These are phyloP conservation scores for Epinephelus moara DNA, from an alignment of 2,113 vertebrate genomes.

Conservation along the genomic window DNA sequence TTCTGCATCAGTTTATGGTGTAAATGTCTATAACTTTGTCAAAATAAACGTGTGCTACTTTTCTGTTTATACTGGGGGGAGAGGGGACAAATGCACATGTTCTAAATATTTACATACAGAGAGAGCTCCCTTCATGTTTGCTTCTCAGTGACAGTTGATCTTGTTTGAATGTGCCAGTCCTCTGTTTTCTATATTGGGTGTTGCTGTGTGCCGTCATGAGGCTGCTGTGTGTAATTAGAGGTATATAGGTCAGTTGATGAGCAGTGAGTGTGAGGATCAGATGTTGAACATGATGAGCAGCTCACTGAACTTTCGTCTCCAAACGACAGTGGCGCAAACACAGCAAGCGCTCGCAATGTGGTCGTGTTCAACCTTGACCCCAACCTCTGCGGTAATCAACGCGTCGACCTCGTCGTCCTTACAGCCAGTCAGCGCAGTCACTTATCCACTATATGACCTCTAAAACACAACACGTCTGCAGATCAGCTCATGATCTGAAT, in stretches of 20 bases:
- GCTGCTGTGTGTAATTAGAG: constrained; percentile 79
- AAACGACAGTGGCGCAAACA: constrained; percentile 29
- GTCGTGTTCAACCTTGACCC: constrained; percentile 63
- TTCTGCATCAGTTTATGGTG: too few relatives aligned
- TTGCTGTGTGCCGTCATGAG: constrained; percentile 50
- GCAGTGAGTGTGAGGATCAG: constrained; percentile 81
- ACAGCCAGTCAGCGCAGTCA: constrained; percentile 39
- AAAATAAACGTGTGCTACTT: too few relatives aligned
- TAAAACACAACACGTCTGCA: constrained; percentile 32
- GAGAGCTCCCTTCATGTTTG: neutral
- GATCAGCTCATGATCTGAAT: constrained; percentile 35
- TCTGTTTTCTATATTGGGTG: constrained; percentile 18
- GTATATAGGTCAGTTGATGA: constrained; percentile 83
- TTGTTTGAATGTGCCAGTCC: constrained; percentile 17
- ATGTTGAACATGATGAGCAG: constrained; percentile 76
- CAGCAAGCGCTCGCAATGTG: constrained; percentile 7
- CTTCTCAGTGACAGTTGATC: constrained; percentile 24
- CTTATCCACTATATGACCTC: constrained; percentile 16
- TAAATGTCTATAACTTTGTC: too few relatives aligned
- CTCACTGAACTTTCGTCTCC: constrained; percentile 66
- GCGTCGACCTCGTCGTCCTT: constrained; percentile 38
- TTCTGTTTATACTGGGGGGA: too few relatives aligned
- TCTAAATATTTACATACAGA: too few relatives aligned
- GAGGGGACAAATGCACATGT: too few relatives aligned
- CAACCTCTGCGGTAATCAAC: constrained; percentile 40